These are phyloP conservation scores for Drosophila grimshawi DNA, from an alignment of 1,140 invertebrate genomes.

Conservation along the genomic window DNA sequence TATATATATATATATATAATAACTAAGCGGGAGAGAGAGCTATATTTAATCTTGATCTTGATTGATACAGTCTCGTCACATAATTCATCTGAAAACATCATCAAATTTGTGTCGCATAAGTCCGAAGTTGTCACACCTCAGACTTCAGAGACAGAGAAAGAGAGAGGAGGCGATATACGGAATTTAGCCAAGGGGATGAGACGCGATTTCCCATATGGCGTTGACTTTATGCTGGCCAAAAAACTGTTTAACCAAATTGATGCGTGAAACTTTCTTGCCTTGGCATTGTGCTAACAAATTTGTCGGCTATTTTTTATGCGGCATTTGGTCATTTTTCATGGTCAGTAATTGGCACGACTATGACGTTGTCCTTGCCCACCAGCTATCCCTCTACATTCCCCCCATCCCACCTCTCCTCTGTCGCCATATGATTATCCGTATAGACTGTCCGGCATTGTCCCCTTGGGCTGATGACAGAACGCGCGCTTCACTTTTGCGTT, in stretches of 20 bases:
- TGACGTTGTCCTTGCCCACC: constrained; percentile 28
- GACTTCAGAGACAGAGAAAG: not conserved
- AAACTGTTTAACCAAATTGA: constrained; percentile 47
- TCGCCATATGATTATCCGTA: not conserved
- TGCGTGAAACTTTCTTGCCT: constrained; percentile 41
- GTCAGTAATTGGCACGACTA: constrained; percentile 68
- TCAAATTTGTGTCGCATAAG: not conserved
- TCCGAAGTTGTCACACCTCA: not conserved
- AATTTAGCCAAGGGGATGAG: not conserved
- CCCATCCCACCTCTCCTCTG: not conserved
- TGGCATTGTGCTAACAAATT: constrained; percentile 7
- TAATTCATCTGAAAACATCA: not conserved
- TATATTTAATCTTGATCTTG: not conserved
- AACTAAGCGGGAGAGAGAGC: too few species aligned
- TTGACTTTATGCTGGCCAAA: not conserved
- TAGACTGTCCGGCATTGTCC: constrained; percentile 42
- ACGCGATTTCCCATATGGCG: constrained; percentile 2
- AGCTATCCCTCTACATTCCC: not conserved
- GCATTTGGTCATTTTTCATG: constrained; percentile 69
- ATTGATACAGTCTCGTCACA: not conserved
- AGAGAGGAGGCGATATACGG: too few species aligned
- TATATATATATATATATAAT: too few species aligned
- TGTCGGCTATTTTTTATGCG: constrained; percentile 44
- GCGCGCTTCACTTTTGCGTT: constrained; percentile 26
- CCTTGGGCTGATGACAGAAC: constrained; percentile 52